phyloP scores from a whole-genome alignment of 2,797 vertebrate genomes.

The Garrulus glandarius region DNA sequence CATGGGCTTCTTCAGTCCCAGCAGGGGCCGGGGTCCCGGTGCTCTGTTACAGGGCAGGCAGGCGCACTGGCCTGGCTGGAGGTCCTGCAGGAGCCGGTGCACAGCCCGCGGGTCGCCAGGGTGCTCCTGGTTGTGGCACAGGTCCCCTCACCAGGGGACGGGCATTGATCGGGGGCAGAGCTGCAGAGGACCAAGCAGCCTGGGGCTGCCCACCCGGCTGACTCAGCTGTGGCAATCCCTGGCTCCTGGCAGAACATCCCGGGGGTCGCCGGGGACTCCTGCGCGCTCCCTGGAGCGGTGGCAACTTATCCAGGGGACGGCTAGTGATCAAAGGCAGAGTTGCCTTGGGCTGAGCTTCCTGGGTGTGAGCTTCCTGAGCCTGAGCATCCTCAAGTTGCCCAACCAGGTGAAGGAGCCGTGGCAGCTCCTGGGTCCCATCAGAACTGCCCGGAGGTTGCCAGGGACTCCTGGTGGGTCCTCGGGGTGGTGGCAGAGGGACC shows the following conservation, averaged over 20 bases:
- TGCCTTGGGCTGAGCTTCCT: not conserved
- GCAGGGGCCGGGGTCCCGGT: fast-evolving
- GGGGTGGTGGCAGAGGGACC: fast-evolving
- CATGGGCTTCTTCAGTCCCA: fast-evolving
- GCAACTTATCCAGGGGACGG: fast-evolving
- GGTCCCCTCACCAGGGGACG: fast-evolving
- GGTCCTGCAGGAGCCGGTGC: not conserved
- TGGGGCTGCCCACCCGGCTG: not conserved
- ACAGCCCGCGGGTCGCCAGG: not conserved
- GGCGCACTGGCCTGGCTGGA: fast-evolving
- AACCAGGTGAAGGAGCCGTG: not conserved
- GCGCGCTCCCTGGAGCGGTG: fast-evolving
- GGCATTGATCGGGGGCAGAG: not conserved
- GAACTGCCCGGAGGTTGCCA: fast-evolving
- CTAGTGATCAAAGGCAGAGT: fast-evolving
- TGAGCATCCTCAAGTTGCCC: not conserved
- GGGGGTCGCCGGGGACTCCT: not conserved
- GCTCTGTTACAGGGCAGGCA: fast-evolving
- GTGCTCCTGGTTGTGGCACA: not conserved
- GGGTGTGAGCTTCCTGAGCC: not conserved
- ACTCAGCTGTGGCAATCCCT: not conserved
- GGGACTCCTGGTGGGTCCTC: fast-evolving
- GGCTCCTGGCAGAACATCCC: fast-evolving
- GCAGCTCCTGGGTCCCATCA: not conserved
- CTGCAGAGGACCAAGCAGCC: not conserved